A percentile compares a stretch with the other conserved stretches of the same genome.
Conservation (phyloP, 2,888 invertebrate species). For the Eilema depressum region DNA sequence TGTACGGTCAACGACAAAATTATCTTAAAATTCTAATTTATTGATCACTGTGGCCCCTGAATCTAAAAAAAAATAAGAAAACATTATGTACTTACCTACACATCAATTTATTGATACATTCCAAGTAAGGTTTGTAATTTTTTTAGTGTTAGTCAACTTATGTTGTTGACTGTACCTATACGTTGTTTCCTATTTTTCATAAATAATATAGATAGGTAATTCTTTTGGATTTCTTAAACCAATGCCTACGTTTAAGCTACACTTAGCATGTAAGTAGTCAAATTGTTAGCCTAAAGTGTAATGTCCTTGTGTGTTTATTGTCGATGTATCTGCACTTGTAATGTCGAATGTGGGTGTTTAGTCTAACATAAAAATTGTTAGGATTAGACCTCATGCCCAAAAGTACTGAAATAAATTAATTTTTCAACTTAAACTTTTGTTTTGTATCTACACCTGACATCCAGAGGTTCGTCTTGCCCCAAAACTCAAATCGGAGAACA, state of each 20-base stretch:
- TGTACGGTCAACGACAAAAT: too few relatives aligned
- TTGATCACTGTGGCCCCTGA: too few relatives aligned
- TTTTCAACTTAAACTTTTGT: not conserved
- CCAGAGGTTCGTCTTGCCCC: not conserved
- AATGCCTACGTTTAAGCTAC: not conserved
- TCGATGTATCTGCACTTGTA: not conserved
- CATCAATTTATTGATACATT: too few relatives aligned
- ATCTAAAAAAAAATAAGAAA: too few relatives aligned
- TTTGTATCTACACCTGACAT: not conserved
- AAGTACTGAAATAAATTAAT: slow-evolving; percentile 13
- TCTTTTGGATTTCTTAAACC: too few relatives aligned
- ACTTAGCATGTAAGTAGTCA: slow-evolving; percentile 2
- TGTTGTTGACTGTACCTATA: too few relatives aligned
- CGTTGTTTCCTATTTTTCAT: not conserved
- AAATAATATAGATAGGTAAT: not conserved
- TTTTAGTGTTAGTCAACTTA: too few relatives aligned
- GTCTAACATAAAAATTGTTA: not conserved
- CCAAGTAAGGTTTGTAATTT: too few relatives aligned
- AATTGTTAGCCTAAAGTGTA: not conserved
- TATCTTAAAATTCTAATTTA: too few relatives aligned
- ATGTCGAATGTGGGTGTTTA: not conserved
- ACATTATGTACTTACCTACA: too few relatives aligned
- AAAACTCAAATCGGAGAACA: too few relatives aligned
- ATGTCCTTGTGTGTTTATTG: not conserved
- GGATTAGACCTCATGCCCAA: not conserved